Percentiles rank a stretch among this genome's conserved stretches.
Conservation (phyloP, 2,888 invertebrate species). For the Trilocha varians region DNA sequence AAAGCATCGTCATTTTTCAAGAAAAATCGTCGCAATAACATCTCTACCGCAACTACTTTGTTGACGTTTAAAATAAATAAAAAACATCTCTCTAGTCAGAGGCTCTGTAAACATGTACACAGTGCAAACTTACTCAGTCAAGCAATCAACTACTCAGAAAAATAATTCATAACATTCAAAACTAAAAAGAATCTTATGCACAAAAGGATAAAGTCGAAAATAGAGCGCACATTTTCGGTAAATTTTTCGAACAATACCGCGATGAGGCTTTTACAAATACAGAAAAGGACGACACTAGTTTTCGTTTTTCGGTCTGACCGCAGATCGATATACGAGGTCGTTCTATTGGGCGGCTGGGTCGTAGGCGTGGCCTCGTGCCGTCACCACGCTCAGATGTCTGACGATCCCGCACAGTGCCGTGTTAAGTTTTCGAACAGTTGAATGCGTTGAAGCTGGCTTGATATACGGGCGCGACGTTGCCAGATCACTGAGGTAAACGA, state of each 20-base stretch:
- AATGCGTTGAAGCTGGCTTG: slow-evolving; percentile 58
- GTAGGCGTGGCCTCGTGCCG: slow-evolving; percentile 55
- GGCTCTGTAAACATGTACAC: not conserved
- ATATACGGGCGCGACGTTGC: slow-evolving; percentile 53
- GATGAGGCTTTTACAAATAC: slow-evolving; percentile 5
- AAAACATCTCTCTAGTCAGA: no score
- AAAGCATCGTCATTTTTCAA: no score
- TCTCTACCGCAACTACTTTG: no score
- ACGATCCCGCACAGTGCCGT: slow-evolving; percentile 51
- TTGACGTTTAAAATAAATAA: no score
- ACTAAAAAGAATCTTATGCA: not conserved
- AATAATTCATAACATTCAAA: not conserved
- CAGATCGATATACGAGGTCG: slow-evolving; percentile 17
- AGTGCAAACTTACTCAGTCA: not conserved
- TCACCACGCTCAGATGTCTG: slow-evolving; percentile 51
- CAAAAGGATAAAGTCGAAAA: not conserved
- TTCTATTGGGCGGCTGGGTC: slow-evolving; percentile 38
- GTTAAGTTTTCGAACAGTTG: slow-evolving; percentile 62
- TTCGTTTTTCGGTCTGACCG: slow-evolving; percentile 1
- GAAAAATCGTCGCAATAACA: no score
- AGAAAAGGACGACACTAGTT: slow-evolving; percentile 22
- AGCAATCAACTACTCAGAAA: not conserved
- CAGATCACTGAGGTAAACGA: slow-evolving; percentile 56
- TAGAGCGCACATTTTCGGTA: not conserved
- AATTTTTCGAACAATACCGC: not conserved